phyloP scores from a whole-genome alignment of 2,797 vertebrate species.

The Acropternis orthonyx region DNA sequence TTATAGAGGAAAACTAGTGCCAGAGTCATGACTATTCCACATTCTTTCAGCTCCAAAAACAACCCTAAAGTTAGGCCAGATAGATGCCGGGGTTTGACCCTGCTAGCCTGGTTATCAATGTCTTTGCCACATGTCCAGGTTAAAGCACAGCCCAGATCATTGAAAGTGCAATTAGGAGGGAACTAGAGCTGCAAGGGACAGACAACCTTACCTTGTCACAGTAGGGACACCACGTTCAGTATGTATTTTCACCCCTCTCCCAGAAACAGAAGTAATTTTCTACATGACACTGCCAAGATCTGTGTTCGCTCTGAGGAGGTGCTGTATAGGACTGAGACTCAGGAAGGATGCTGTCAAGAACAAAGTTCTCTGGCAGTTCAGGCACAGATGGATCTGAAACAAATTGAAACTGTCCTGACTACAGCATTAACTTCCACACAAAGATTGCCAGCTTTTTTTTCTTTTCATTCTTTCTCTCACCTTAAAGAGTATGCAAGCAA shows the following conservation, averaged over 20 bases:
- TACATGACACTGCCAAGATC: background rate
- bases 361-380: background rate
- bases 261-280: background rate
- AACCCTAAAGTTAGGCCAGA: background rate
- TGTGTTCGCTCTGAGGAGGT: background rate
- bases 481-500: background rate
- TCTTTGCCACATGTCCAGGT: background rate
- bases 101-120: background rate
- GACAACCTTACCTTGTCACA: background rate
- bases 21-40: background rate
- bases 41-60: slow-evolving; percentile 9
- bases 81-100: background rate
- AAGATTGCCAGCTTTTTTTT: background rate
- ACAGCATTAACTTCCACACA: background rate
- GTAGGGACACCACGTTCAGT: background rate
- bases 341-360: background rate
- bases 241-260: background rate
- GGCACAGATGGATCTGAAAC: background rate
- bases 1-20: background rate
- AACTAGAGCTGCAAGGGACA: background rate
- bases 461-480: background rate
- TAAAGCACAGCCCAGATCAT: background rate
- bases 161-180: background rate
- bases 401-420: background rate
- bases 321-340: background rate